Evolutionary conservation across 2,797 vertebrate genomes (phyloP).

Genomic region (Danio choprae): DNA sequence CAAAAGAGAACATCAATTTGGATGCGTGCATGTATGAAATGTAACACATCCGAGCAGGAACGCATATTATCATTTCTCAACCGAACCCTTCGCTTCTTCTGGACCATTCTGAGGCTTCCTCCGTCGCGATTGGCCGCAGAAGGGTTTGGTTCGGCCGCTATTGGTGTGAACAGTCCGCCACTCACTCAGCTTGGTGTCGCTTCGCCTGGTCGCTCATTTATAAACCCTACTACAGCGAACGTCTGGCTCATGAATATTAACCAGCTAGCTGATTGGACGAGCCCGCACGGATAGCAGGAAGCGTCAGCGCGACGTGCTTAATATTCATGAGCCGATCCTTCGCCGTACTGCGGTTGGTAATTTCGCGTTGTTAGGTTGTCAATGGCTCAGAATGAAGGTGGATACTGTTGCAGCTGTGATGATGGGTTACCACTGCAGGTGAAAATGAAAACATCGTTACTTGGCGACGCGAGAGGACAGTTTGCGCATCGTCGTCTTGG

Average conservation of each 20-base stretch:
- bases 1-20: conserved; percentile 14
- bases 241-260: conserved; percentile 14
- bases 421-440: conserved; percentile 53
- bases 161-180: conserved; percentile 51
- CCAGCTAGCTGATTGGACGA: neutral
- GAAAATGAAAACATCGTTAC: conserved; percentile 68
- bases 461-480: conserved; percentile 42
- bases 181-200: conserved; percentile 44
- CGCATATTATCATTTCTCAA: conserved; percentile 26
- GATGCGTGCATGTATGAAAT: conserved; percentile 4
- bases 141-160: conserved; percentile 25
- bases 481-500: conserved; percentile 33
- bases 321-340: conserved; percentile 35
- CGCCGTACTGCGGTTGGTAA: conserved; percentile 25
- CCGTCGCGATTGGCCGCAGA: conserved; percentile 47
- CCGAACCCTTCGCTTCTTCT: conserved; percentile 27
- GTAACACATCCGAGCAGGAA: conserved; percentile 21
- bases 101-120: neutral
- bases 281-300: neutral
- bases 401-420: conserved; percentile 60
- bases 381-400: conserved; percentile 59
- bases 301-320: conserved; percentile 14
- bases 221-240: conserved; percentile 29
- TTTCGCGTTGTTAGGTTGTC: conserved; percentile 58
- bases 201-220: conserved; percentile 23